Evolutionary conservation across 2,888 invertebrate species (phyloP).

Genomic region (Oscheius sp.): DNA sequence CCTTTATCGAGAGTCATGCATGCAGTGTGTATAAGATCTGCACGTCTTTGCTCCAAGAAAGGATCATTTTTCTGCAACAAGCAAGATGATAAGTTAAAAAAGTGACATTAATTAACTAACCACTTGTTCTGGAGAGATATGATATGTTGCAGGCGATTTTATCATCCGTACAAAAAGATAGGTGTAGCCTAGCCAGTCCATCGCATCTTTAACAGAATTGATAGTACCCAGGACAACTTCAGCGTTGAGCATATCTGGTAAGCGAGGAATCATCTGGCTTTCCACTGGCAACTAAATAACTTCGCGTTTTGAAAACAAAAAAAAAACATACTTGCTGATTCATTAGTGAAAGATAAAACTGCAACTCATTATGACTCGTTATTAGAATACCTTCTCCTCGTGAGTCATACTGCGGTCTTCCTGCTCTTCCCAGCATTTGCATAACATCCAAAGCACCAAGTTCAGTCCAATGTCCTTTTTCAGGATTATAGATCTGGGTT

Average conservation of each 20-base stretch:
- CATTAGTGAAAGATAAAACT: conserved; percentile 94
- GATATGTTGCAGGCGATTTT: conserved; percentile 88
- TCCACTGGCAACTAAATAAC: conserved; percentile 85
- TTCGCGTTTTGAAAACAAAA: not conserved
- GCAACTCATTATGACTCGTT: conserved; percentile 97
- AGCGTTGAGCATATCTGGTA: conserved; percentile 97
- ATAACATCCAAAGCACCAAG: conserved; percentile 95
- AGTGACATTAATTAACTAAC: too few relatives aligned
- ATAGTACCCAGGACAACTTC: conserved; percentile 96
- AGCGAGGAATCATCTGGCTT: conserved; percentile 90
- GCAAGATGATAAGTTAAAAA: not conserved
- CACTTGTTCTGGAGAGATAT: conserved; percentile 78
- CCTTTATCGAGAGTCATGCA: conserved; percentile 90
- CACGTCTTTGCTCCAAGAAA: conserved; percentile 87
- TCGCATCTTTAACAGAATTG: conserved; percentile 88
- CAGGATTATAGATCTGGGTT: conserved; percentile 95
- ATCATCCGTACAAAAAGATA: conserved; percentile 96
- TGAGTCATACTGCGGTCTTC: conserved; percentile 96
- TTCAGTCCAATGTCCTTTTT: conserved; percentile 98
- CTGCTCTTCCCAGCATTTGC: conserved; percentile 97
- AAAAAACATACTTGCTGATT: conserved; percentile 84
- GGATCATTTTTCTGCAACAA: conserved; percentile 81
- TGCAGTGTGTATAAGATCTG: conserved; percentile 94
- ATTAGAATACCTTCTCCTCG: conserved; percentile 96
- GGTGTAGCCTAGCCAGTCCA: conserved; percentile 93